Conservation (phyloP, 1,140 invertebrate genomes). For the Delia radicum region DNA sequence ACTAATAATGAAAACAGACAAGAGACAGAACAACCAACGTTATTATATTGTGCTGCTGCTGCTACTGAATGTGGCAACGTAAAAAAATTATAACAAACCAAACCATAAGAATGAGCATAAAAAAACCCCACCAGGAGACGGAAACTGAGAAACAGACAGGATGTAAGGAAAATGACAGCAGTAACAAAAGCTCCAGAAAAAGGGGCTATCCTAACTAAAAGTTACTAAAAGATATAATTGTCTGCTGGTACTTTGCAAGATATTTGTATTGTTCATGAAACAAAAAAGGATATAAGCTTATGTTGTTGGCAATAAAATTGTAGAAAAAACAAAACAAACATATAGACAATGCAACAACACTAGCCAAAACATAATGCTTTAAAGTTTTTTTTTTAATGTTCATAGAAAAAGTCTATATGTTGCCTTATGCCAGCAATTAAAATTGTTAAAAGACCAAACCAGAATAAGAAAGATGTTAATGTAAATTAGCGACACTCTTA, state of each 20-base stretch:
- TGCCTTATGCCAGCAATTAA: background rate
- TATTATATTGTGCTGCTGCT: too few species aligned
- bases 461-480: background rate
- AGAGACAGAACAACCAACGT: background rate
- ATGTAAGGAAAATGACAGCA: background rate
- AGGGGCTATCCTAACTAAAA: background rate
- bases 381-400: background rate
- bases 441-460: background rate
- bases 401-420: background rate
- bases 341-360: background rate
- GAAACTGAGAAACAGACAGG: conserved; percentile 7
- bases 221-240: background rate
- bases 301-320: background rate
- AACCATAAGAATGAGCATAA: background rate
- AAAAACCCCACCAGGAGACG: conserved; percentile 16
- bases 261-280: background rate
- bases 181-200: background rate
- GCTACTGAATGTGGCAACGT: background rate
- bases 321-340: background rate
- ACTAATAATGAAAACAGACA: conserved; percentile 24
- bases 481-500: background rate
- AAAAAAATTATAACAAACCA: background rate
- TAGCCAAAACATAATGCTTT: background rate
- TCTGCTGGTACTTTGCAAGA: background rate
- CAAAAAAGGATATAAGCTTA: background rate